phyloP scores from a whole-genome alignment of 2,113 vertebrate species.

The Thamnaconus septentrionalis region DNA sequence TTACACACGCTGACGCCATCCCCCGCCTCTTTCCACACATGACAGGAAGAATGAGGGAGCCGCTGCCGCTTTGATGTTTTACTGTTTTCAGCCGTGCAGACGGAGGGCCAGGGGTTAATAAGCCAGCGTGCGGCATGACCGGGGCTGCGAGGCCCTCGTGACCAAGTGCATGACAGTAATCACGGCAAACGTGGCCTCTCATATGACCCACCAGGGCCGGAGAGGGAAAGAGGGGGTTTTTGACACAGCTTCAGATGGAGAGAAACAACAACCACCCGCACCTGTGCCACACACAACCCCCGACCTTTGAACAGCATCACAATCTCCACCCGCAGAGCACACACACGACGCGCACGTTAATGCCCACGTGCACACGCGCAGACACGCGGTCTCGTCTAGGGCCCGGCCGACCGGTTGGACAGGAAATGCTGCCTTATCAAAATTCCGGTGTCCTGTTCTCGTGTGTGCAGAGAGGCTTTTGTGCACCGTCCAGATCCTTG shows the following conservation, averaged over 20 bases:
- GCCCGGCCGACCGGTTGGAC: constrained; percentile 43
- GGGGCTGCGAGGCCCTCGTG: constrained; percentile 45
- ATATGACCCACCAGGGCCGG: constrained; percentile 47
- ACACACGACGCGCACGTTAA: background rate
- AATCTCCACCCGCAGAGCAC: too few species aligned
- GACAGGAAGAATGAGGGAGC: constrained; percentile 13
- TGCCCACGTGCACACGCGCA: constrained; percentile 8
- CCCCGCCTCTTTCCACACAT: constrained; percentile 16
- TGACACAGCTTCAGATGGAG: background rate
- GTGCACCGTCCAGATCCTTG: background rate
- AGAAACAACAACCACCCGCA: background rate
- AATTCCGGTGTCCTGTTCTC: constrained; percentile 5
- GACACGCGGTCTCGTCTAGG: constrained; percentile 10
- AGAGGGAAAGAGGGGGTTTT: too few species aligned
- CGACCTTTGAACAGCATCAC: too few species aligned
- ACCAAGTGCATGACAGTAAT: constrained; percentile 57
- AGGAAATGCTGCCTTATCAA: constrained; percentile 17
- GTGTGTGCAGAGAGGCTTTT: constrained; percentile 4
- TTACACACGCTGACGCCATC: constrained; percentile 31
- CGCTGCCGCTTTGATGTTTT: constrained; percentile 27
- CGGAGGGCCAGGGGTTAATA: constrained; percentile 37
- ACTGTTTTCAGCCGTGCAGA: background rate
- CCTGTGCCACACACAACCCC: background rate
- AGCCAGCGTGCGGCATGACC: constrained; percentile 36
- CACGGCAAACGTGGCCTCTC: constrained; percentile 46